These are phyloP conservation scores for Drosophila nikananu DNA, from an alignment of 1,140 invertebrate genomes.

Conservation along the genomic window DNA sequence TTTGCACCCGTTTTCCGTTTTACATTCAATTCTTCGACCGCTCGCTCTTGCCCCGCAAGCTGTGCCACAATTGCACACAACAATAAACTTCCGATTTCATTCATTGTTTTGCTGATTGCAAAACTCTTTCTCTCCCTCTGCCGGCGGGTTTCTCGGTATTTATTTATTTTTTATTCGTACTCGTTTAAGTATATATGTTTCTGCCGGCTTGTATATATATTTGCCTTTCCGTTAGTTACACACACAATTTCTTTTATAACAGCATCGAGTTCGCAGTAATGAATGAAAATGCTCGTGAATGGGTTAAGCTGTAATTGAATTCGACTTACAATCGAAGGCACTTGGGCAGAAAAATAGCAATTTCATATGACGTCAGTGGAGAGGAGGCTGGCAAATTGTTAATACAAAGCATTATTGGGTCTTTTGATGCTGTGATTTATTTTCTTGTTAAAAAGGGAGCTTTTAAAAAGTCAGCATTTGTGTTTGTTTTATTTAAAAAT, in stretches of 20 bases:
- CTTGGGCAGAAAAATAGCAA: constrained; percentile 22
- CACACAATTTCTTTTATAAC: constrained; percentile 54
- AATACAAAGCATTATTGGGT: neutral
- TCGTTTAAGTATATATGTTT: neutral
- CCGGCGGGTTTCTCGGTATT: constrained; percentile 18
- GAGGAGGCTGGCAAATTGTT: neutral
- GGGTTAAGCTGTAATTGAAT: constrained; percentile 57
- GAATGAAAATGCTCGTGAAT: constrained; percentile 55
- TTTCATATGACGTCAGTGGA: constrained; percentile 33
- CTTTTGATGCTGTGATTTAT: neutral
- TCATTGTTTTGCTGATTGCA: constrained; percentile 66
- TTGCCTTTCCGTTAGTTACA: constrained; percentile 53
- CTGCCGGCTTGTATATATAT: neutral
- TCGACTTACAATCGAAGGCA: constrained; percentile 54
- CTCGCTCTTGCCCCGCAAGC: constrained; percentile 32
- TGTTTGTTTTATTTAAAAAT: neutral
- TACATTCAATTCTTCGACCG: constrained; percentile 53
- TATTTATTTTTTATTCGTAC: constrained; percentile 13
- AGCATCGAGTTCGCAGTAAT: constrained; percentile 37
- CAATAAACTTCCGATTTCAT: constrained; percentile 79
- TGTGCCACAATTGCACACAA: constrained; percentile 55
- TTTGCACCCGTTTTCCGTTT: constrained; percentile 53
- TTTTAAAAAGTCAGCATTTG: too few relatives aligned
- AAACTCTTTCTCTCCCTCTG: constrained; percentile 52
- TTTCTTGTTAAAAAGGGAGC: neutral